phyloP scores from a whole-genome alignment of 53 echinoderm and acorn worm genomes.

The Echinometra lucunter region DNA sequence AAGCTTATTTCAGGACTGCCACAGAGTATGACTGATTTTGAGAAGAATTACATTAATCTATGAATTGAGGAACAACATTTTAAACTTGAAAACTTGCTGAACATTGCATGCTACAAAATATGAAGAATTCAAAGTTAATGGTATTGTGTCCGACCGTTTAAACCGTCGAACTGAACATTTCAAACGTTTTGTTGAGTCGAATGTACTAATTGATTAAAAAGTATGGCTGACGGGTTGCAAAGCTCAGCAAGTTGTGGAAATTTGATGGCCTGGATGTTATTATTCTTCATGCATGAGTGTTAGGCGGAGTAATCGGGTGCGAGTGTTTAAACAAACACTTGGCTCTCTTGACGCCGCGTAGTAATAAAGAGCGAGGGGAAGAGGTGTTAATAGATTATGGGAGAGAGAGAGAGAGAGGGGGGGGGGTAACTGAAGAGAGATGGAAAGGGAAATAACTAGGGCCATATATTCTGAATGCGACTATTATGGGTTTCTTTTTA shows the following conservation, averaged over 20 bases:
- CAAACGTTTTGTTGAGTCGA: not conserved
- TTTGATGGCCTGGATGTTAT: slow-evolving; percentile 38
- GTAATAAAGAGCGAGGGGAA: slow-evolving; percentile 38
- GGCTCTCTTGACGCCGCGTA: slow-evolving; percentile 13
- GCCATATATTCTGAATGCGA: not conserved
- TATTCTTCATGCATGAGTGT: slow-evolving; percentile 45
- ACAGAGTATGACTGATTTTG: not conserved
- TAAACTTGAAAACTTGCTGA: not conserved
- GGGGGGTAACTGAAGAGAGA: slow-evolving; percentile 15
- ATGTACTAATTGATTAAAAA: not conserved
- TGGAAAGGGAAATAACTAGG: not conserved
- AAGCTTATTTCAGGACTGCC: not conserved
- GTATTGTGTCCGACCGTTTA: not conserved
- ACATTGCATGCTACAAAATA: too few species aligned
- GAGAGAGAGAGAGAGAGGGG: not conserved
- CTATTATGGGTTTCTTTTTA: slow-evolving; percentile 8
- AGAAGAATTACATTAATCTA: not conserved
- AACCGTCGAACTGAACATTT: not conserved
- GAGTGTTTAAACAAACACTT: slow-evolving; percentile 66
- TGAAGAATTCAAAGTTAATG: too few species aligned
- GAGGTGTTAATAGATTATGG: slow-evolving; percentile 66
- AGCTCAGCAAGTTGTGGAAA: not conserved
- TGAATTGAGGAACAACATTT: not conserved
- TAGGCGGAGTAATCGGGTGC: slow-evolving; percentile 28
- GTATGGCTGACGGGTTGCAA: not conserved